phyloP scores from a whole-genome alignment of 2,113 vertebrate species.

The Oncorhynchus gorbuscha region DNA sequence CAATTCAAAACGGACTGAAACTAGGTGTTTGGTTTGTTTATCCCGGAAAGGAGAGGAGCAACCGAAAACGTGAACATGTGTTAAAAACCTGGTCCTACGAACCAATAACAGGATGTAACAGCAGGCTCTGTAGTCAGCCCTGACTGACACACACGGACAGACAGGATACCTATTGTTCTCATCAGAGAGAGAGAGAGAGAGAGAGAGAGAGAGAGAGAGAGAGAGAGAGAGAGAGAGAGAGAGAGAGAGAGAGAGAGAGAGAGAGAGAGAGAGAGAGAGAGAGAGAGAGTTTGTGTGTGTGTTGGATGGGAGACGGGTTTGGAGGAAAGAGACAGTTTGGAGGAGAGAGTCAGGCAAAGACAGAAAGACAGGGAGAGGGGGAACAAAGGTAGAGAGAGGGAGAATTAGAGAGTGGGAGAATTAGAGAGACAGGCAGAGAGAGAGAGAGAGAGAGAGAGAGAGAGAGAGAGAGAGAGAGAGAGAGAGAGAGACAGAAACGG shows the following conservation, averaged over 20 bases:
- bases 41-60: slow-evolving; percentile 16
- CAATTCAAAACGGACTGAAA: slow-evolving; percentile 20
- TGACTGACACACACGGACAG: slow-evolving; percentile 42
- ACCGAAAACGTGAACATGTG: slow-evolving; percentile 59
- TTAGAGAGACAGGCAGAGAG: slow-evolving; percentile 22
- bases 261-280: too few relatives aligned
- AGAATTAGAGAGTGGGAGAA: neutral
- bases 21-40: slow-evolving; percentile 61
- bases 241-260: too few relatives aligned
- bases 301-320: neutral
- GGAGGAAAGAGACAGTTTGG: slow-evolving; percentile 39
- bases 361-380: slow-evolving; percentile 11
- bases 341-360: too few relatives aligned
- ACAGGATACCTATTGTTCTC: slow-evolving; percentile 62
- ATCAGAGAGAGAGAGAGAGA: slow-evolving; percentile 10
- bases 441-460: neutral
- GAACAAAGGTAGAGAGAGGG: too few relatives aligned
- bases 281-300: too few relatives aligned
- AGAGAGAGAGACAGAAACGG: neutral
- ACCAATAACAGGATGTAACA: slow-evolving; percentile 73
- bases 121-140: slow-evolving; percentile 59
- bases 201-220: too few relatives aligned
- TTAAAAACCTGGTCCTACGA: slow-evolving; percentile 61
- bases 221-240: too few relatives aligned
- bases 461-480: neutral